A percentile compares a stretch with the other conserved stretches of the same genome.
Evolutionary conservation across 2,888 invertebrate genomes (phyloP).

Genomic region (Dastarcus helophoroides): DNA sequence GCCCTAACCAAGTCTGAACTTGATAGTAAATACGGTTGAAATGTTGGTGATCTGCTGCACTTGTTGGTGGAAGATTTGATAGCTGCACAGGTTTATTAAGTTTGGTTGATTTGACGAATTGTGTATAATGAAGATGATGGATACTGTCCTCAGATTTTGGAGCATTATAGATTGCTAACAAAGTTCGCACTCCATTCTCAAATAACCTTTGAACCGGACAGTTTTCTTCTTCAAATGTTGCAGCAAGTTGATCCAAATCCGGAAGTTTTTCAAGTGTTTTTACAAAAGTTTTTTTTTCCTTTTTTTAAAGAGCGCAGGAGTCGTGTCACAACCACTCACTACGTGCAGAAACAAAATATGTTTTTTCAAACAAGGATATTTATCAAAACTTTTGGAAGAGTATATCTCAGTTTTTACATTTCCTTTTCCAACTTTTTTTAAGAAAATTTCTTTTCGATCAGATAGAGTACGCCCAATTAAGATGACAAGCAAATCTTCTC

Average conservation of each 20-base stretch:
- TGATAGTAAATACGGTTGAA: too few relatives aligned
- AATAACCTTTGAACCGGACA: constrained; percentile 24
- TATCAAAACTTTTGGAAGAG: too few relatives aligned
- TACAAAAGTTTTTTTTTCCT: constrained; percentile 22
- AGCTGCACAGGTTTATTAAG: constrained; percentile 27
- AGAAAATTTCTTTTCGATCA: too few relatives aligned
- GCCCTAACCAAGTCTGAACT: constrained; percentile 20
- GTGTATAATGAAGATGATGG: constrained; percentile 16
- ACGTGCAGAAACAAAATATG: constrained; percentile 18
- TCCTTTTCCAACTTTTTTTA: too few relatives aligned
- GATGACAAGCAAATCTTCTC: too few relatives aligned
- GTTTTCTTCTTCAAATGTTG: constrained; percentile 29
- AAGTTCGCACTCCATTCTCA: constrained; percentile 20
- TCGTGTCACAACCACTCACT: constrained; percentile 19
- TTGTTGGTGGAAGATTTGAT: constrained; percentile 27
- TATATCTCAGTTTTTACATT: too few relatives aligned
- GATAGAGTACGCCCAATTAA: too few relatives aligned
- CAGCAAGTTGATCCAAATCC: constrained; percentile 22
- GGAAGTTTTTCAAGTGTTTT: constrained; percentile 21
- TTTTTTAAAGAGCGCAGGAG: constrained; percentile 21
- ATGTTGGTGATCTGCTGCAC: too few relatives aligned
- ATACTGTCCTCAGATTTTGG: constrained; percentile 21
- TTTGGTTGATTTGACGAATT: constrained; percentile 25
- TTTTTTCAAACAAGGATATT: too few relatives aligned
- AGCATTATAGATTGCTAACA: constrained; percentile 28